Conservation (phyloP, 2,113 vertebrate genomes). For the Pagrus major region DNA sequence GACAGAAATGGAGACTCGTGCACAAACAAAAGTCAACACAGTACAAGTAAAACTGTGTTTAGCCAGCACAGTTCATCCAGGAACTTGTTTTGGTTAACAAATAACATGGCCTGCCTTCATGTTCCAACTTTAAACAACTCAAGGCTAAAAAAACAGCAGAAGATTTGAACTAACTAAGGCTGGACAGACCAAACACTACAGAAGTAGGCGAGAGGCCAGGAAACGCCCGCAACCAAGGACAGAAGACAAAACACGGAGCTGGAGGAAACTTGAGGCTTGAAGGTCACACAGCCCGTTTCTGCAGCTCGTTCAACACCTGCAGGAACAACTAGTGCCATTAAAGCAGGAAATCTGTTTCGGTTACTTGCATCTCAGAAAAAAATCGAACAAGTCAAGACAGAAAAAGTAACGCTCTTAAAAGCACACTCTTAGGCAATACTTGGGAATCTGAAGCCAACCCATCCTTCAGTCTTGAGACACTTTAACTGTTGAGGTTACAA, state of each 20-base stretch:
- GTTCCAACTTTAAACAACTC: constrained; percentile 28
- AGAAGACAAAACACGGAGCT: constrained; percentile 56
- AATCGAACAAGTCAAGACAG: constrained; percentile 33
- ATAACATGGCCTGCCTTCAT: background rate
- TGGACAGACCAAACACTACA: constrained; percentile 37
- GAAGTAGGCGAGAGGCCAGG: constrained; percentile 46
- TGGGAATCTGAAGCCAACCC: background rate
- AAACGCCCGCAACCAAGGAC: constrained; percentile 35
- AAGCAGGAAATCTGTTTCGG: background rate
- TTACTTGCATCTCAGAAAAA: background rate
- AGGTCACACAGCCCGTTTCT: constrained; percentile 45
- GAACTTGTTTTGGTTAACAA: background rate
- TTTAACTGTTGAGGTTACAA: background rate
- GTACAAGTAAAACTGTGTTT: background rate
- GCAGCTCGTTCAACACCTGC: constrained; percentile 9
- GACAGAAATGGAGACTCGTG: background rate
- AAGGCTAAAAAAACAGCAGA: constrained; percentile 24
- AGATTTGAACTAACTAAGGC: constrained; percentile 31
- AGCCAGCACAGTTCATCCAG: background rate
- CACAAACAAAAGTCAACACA: background rate
- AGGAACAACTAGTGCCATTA: background rate
- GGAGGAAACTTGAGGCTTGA: constrained; percentile 50
- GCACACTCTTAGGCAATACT: constrained; percentile 15
- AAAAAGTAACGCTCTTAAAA: background rate
- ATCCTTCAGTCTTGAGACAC: constrained; percentile 6